Percentiles rank a stretch among this genome's conserved stretches.
phyloP scores from a whole-genome alignment of 2,888 invertebrate species.

The Hemithea aestivaria region DNA sequence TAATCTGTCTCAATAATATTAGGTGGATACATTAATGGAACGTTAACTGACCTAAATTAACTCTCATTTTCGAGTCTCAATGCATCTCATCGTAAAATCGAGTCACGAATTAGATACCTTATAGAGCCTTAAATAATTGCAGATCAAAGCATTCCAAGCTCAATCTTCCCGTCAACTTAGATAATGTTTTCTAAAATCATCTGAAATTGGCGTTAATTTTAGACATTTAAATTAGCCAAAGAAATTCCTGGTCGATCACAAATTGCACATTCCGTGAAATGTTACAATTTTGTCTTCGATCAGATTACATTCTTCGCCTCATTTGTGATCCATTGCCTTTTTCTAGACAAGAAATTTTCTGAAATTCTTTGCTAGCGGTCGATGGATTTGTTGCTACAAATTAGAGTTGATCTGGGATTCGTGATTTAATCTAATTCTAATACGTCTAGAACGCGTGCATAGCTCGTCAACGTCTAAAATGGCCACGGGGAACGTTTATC shows the following conservation, averaged over 20 bases:
- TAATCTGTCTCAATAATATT: too few species aligned
- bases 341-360: not conserved
- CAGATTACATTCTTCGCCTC: not conserved
- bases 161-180: slow-evolving; percentile 44
- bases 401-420: slow-evolving; percentile 18
- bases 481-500: slow-evolving; percentile 41
- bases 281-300: slow-evolving; percentile 3
- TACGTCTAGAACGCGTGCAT: slow-evolving; percentile 53
- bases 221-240: slow-evolving; percentile 40
- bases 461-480: slow-evolving; percentile 58
- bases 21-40: not conserved
- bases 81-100: too few species aligned
- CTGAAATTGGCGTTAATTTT: slow-evolving; percentile 48
- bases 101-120: too few species aligned
- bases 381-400: slow-evolving; percentile 22
- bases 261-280: slow-evolving; percentile 35
- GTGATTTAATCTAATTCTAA: slow-evolving; percentile 50
- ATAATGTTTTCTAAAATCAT: slow-evolving; percentile 40
- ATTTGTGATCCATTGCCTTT: slow-evolving; percentile 21
- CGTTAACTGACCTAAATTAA: too few species aligned
- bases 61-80: too few species aligned
- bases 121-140: slow-evolving; percentile 1
- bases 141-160: slow-evolving; percentile 15
- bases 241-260: slow-evolving; percentile 43
- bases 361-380: slow-evolving; percentile 14